Percentiles rank a stretch among this genome's conserved stretches.
Evolutionary conservation across 2,888 invertebrate species (phyloP).

Genomic region (Rhagophthalmus giganteus): DNA sequence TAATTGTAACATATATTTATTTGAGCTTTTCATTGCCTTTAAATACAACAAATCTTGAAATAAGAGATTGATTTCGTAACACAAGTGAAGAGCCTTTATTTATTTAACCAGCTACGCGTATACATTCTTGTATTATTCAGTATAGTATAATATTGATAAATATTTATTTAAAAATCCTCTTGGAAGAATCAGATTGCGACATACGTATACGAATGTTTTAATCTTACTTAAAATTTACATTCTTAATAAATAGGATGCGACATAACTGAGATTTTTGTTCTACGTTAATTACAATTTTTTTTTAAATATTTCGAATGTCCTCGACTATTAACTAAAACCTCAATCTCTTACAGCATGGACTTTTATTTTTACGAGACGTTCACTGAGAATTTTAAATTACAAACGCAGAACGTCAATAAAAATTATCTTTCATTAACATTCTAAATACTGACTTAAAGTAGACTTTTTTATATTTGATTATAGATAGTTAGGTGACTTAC

Average conservation of each 20-base stretch:
- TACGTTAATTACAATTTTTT: conserved; percentile 47
- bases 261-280: conserved; percentile 39
- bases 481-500: conserved; percentile 16
- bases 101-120: conserved; percentile 69
- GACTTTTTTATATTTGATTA: conserved; percentile 47
- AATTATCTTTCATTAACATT: conserved; percentile 40
- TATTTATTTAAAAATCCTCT: conserved; percentile 57
- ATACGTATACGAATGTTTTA: conserved; percentile 76
- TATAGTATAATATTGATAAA: conserved; percentile 60
- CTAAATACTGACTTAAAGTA: conserved; percentile 55
- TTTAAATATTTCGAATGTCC: conserved; percentile 32
- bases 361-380: conserved; percentile 27
- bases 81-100: conserved; percentile 71
- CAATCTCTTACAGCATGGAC: conserved; percentile 32
- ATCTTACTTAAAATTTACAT: conserved; percentile 36
- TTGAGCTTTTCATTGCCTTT: conserved; percentile 85
- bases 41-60: conserved; percentile 85
- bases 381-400: conserved; percentile 26
- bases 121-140: conserved; percentile 74
- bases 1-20: conserved; percentile 86
- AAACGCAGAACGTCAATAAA: conserved; percentile 34
- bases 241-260: conserved; percentile 40
- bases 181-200: conserved; percentile 66
- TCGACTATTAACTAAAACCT: conserved; percentile 24
- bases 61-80: conserved; percentile 75